Percentiles rank a stretch among this genome's conserved stretches.
phyloP scores from a whole-genome alignment of 1,140 invertebrate genomes.

The Oryctes rhinoceros region DNA sequence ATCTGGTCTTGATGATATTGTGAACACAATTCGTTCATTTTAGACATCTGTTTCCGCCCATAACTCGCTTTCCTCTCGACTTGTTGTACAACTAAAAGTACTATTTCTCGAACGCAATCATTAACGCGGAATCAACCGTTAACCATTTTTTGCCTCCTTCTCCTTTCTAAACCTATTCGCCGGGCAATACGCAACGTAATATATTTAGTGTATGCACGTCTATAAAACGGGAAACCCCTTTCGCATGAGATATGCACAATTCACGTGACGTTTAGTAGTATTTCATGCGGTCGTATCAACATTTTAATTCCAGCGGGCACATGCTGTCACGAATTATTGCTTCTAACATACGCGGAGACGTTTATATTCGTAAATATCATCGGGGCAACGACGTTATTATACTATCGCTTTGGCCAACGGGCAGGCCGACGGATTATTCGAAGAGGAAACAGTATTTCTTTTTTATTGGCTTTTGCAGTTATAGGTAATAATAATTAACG shows the following conservation, averaged over 20 bases:
- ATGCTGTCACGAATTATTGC: slow-evolving; percentile 4
- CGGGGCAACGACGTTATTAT: neutral
- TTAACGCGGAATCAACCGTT: too few species aligned
- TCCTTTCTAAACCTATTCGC: too few species aligned
- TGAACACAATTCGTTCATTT: too few species aligned
- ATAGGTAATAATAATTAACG: slow-evolving; percentile 12
- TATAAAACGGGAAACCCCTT: neutral
- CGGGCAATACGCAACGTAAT: too few species aligned
- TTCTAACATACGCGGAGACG: slow-evolving; percentile 2
- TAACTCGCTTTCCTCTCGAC: too few species aligned
- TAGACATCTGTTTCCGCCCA: too few species aligned
- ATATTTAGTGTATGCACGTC: neutral
- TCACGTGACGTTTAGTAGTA: slow-evolving; percentile 1
- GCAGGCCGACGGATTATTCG: neutral
- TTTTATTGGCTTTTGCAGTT: neutral
- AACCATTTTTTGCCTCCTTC: too few species aligned
- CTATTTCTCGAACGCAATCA: too few species aligned
- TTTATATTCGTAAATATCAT: slow-evolving; percentile 11
- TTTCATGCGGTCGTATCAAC: slow-evolving; percentile 4
- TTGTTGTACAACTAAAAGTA: too few species aligned
- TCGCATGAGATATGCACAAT: neutral
- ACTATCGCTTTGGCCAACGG: neutral
- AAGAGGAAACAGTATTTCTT: slow-evolving; percentile 11
- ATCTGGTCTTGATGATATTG: too few species aligned
- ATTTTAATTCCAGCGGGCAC: neutral